These are phyloP conservation scores for Sanderia malayensis DNA, from an alignment of 30 jellyfish, hydroid and myxozoan species.

Conservation along the genomic window DNA sequence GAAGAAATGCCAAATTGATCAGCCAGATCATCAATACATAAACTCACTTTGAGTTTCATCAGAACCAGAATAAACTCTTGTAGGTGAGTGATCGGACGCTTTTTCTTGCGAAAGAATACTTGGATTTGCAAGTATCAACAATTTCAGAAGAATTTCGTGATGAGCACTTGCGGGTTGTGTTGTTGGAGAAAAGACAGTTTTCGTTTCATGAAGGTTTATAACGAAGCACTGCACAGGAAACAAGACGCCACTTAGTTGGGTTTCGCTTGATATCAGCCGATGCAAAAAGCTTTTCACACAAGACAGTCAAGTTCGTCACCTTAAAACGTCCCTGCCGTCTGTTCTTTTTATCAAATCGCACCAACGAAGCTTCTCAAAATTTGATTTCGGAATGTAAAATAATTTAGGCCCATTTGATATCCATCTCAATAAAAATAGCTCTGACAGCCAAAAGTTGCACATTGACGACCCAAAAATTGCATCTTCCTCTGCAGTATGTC, in stretches of 20 bases:
- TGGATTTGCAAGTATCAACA: no score
- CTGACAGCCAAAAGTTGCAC: not conserved
- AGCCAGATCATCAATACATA: constrained; percentile 11
- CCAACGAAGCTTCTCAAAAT: not conserved
- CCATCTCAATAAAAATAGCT: not conserved
- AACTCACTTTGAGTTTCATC: constrained; percentile 7
- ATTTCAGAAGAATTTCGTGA: no score
- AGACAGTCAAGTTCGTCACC: not conserved
- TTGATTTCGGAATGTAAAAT: no score
- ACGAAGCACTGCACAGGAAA: not conserved
- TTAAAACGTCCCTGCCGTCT: not conserved
- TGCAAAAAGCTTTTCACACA: constrained; percentile 1
- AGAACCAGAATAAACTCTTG: constrained; percentile 22
- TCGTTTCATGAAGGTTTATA: no score
- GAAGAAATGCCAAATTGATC: constrained; percentile 12
- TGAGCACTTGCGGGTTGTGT: no score
- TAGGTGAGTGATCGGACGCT: not conserved
- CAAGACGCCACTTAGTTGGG: not conserved
- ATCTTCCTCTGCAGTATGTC: not conserved
- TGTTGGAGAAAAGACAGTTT: no score
- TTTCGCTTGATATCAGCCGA: not conserved
- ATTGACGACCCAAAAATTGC: not conserved
- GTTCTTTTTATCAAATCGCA: not conserved
- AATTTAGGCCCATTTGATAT: not conserved
- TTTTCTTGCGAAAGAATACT: no score